phyloP scores from a whole-genome alignment of 2,113 vertebrate genomes.

The Rallus limicola region DNA sequence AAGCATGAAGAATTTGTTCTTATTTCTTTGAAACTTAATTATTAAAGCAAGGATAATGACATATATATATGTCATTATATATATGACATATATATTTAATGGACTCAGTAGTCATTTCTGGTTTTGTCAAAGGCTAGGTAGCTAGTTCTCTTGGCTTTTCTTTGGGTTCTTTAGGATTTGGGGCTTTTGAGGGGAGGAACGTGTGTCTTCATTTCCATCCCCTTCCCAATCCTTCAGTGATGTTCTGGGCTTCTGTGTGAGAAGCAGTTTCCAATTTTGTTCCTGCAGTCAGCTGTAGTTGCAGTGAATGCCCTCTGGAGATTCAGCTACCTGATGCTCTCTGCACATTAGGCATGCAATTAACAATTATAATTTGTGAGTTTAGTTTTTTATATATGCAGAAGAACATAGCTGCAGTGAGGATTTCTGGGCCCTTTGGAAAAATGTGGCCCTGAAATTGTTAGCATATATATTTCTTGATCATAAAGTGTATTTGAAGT shows the following conservation, averaged over 20 bases:
- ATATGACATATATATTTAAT: too few relatives aligned
- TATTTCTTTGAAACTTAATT: background rate
- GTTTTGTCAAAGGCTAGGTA: background rate
- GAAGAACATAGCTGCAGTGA: background rate
- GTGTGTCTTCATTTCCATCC: background rate
- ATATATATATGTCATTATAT: too few relatives aligned
- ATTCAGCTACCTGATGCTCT: background rate
- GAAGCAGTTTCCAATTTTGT: slow-evolving; percentile 22
- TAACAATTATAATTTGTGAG: background rate
- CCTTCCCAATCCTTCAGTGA: background rate
- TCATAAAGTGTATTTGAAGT: background rate
- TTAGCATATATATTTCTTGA: background rate
- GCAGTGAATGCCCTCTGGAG: background rate
- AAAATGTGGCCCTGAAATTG: background rate
- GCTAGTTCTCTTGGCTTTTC: background rate
- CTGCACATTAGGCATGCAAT: background rate
- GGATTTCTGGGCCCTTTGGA: background rate
- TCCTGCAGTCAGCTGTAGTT: background rate
- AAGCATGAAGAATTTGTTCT: background rate
- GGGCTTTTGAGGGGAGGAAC: background rate
- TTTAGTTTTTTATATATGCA: background rate
- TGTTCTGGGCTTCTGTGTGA: accelerated
- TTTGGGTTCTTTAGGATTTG: background rate
- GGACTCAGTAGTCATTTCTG: background rate
- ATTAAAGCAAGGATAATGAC: background rate